Evolutionary conservation across 2,888 invertebrate species (phyloP), one percentile per base, ranked within the genome.

Genomic region (Myopa testacea): DNA sequence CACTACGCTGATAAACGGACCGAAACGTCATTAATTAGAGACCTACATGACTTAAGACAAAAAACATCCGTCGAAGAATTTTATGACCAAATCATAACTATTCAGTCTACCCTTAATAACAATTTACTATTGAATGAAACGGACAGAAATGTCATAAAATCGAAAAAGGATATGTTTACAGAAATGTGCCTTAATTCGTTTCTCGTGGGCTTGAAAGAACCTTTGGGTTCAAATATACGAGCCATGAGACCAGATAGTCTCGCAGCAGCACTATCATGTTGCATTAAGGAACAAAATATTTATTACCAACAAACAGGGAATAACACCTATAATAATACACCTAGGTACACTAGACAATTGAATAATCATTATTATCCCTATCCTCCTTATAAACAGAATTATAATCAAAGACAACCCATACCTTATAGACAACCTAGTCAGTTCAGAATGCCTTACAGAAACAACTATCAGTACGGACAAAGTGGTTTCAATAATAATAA

Each of bases 121-220:
- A 79, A 80, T 65, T 65, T 83, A 3, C 72, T 80, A 38, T 79
- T 81, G 14, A 77, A 83, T n/a, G 82, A 82, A 63, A 62, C 5
- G 3, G 75, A 83, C 69, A 2, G 3, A 58, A 78, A 74, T 10
- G 81, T 82, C 34, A 71, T 82, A 0, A 38, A 34, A 12, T 78
- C 80, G n/a, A 26, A 82, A 75, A 55, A 78, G 58, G 55, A 58
- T 4, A 63, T 82, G 4, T 82, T 74, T 71, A 37, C 79, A n/a
- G 81, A 82, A 77, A 81, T 82, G 80, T 81, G 79, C 55, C 26
- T 82, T n/a, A 83, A 82, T 65, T 55, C 75, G 0, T 82, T 82
- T 60, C 10, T 82, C 34, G 77, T 73, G 2, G 81, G 81, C 3
- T 74, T 83, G 12, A 82, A 75, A 45, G 82, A 81, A 80, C 83